Percentiles rank a stretch among this genome's conserved stretches.
These are phyloP conservation scores for Leptothorax acervorum DNA, from an alignment of 2,888 invertebrate species.

Conservation along the genomic window DNA sequence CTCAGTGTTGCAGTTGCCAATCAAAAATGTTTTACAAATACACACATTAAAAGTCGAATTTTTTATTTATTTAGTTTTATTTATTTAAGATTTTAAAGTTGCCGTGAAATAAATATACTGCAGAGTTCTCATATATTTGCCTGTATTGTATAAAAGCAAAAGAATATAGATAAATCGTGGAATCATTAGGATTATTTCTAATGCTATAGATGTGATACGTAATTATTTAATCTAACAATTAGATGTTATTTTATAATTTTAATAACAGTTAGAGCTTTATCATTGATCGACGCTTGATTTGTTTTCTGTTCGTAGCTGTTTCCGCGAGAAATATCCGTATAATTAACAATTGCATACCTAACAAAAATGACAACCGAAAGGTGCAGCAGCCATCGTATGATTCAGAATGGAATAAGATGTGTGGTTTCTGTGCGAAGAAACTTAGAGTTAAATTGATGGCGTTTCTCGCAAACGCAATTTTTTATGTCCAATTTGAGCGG, in stretches of 20 bases:
- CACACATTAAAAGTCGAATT: neutral
- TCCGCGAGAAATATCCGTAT: neutral
- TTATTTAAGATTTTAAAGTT: neutral
- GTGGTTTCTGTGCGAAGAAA: neutral
- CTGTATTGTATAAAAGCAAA: neutral
- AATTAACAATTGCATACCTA: neutral
- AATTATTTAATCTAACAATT: neutral
- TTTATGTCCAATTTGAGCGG: slow-evolving; percentile 21
- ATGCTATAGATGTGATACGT: neutral
- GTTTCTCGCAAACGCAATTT: slow-evolving; percentile 19
- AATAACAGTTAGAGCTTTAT: neutral
- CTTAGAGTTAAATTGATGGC: slow-evolving; percentile 12
- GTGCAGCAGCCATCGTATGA: neutral
- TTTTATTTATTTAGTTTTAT: too few species aligned
- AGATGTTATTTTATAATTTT: neutral
- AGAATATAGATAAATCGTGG: neutral
- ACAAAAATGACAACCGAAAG: neutral
- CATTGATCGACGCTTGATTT: neutral
- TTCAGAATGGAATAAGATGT: slow-evolving; percentile 4
- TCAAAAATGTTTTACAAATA: neutral
- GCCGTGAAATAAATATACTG: neutral
- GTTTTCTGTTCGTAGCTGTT: neutral
- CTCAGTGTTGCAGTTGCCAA: neutral
- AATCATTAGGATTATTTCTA: neutral
- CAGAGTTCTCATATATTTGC: neutral